phyloP scores from a whole-genome alignment of 1,140 invertebrate genomes.

The Coboldia fuscipes region DNA sequence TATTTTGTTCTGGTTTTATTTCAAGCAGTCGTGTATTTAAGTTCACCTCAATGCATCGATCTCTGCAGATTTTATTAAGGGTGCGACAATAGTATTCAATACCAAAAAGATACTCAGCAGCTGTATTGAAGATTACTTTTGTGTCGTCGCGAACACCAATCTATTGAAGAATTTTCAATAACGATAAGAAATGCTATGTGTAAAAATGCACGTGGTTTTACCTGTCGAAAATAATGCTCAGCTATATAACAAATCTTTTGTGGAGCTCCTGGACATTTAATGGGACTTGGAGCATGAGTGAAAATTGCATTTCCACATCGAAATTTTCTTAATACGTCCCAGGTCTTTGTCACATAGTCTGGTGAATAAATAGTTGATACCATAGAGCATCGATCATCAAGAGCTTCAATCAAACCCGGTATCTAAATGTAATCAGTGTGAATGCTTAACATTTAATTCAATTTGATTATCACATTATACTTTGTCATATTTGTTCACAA shows the following conservation, averaged over 20 bases:
- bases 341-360: constrained; percentile 63
- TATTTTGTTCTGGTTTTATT: constrained; percentile 41
- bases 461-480: constrained; percentile 22
- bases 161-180: too few species aligned
- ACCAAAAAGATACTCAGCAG: constrained; percentile 74
- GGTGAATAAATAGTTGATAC: constrained; percentile 84
- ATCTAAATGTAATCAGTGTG: constrained; percentile 34
- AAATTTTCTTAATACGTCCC: constrained; percentile 42
- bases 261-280: constrained; percentile 95
- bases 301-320: constrained; percentile 71
- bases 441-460: constrained; percentile 1
- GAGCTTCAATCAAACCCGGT: constrained; percentile 58
- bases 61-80: constrained; percentile 56
- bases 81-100: constrained; percentile 84
- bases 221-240: constrained; percentile 67
- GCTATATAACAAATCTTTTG: constrained; percentile 91
- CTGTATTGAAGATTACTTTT: constrained; percentile 67
- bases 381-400: constrained; percentile 38
- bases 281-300: constrained; percentile 73
- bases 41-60: constrained; percentile 60
- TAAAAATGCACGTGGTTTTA: constrained; percentile 24
- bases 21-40: constrained; percentile 58
- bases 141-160: constrained; percentile 51
- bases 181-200: too few species aligned
- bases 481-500: constrained; percentile 62